phyloP scores from a whole-genome alignment of 2,797 vertebrate genomes.

The Lepidocolaptes lacrymiger region DNA sequence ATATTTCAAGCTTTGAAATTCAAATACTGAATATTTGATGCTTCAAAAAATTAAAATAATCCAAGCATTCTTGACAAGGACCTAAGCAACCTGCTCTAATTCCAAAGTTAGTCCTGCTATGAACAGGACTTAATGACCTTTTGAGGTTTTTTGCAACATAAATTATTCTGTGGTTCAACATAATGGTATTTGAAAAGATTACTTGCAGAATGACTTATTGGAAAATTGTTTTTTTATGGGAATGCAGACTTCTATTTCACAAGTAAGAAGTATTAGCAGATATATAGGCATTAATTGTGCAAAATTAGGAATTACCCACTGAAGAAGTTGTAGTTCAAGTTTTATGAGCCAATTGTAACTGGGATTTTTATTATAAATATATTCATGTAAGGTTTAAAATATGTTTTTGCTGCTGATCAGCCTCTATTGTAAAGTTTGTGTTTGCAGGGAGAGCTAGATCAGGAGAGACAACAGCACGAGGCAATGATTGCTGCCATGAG shows the following conservation, averaged over 20 bases:
- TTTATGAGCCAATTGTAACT: background rate
- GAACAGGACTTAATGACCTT: background rate
- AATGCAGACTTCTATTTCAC: background rate
- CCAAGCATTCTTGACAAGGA: background rate
- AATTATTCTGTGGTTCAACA: background rate
- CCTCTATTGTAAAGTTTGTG: constrained; percentile 60
- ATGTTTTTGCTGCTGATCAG: constrained; percentile 40
- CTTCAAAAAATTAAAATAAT: background rate
- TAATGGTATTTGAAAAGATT: background rate
- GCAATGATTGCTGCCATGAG: constrained; percentile 87
- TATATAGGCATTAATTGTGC: background rate
- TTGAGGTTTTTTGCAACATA: background rate
- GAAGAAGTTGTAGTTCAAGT: background rate
- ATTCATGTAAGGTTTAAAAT: background rate
- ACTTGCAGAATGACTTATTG: background rate
- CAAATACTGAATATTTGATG: background rate
- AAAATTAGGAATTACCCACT: background rate
- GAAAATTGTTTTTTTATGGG: background rate
- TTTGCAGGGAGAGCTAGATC: constrained; percentile 88
- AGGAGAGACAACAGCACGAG: constrained; percentile 91
- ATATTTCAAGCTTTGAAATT: background rate
- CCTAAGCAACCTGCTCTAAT: background rate
- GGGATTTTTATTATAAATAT: background rate
- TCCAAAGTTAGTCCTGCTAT: background rate
- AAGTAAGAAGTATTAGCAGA: background rate